Base-by-base conservation (phyloP, 2,888 invertebrate species). In the Andrena flavipes region DNA sequence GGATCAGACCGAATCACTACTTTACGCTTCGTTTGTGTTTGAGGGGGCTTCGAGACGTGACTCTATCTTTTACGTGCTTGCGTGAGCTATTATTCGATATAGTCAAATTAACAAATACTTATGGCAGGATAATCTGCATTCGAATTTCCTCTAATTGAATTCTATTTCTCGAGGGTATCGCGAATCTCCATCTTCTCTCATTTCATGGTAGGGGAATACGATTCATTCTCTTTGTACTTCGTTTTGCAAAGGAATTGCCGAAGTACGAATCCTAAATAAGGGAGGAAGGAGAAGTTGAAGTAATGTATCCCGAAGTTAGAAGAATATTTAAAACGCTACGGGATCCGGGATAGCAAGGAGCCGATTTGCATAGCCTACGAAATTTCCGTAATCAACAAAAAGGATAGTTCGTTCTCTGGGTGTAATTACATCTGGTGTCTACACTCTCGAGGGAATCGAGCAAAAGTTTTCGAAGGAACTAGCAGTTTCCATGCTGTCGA, bases 1-100 rank as follows among this genome's bases (percentile, higher is more conserved):
- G 20, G 60, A 29, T 20, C 8, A 29, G 26, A 26, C 29, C 29
- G 60, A 48, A 65, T 48, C 60, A 81, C 73, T 68, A 79, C 73
- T 68, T 79, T 63, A 56, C 80, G 72, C 63, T 80, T 68, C 72
- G 72, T 35, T 72, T 68, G 35, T 63, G 8, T 8, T 48, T 62
- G 48, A 10, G 5, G 1, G 26, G 7, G 8, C 29, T 42, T 30
- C 54, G 30, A 48, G 26, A 64, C 56, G 72, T 79, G 80, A 68
- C 49, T 42, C n/a, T 42, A 65, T 71, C 23, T 51, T 48, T 35
- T 72, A 79, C 79, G 80, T 72, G 80, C 65, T 63, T 13, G 48
- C 54, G n/a, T 48, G 16, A 49, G 29, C 2, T 60, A 16, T 23
- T 60, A 16, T 23, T 4, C 20, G 42, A 5, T 8, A 2, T 30